Conservation (phyloP, 2,888 invertebrate genomes). For the Drosophila fungiperda region DNA sequence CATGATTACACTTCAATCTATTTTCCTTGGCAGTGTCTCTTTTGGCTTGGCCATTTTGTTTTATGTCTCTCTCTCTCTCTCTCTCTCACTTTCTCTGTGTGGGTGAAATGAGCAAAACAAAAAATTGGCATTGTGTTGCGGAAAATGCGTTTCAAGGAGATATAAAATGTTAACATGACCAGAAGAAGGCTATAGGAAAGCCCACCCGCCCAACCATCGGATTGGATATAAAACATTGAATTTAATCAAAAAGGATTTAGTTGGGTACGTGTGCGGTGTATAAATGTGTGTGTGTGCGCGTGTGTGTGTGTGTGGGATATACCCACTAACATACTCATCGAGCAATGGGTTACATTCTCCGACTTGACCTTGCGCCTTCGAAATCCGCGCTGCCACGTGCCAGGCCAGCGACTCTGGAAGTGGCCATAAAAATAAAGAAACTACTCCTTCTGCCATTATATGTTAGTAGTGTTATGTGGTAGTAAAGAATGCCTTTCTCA, state of each 20-base stretch:
- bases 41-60: conserved; percentile 70
- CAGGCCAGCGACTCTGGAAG: conserved; percentile 28
- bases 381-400: conserved; percentile 71
- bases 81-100: conserved; percentile 13
- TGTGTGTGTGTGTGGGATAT: conserved; percentile 17
- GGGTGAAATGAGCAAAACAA: conserved; percentile 44
- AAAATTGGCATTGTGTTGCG: conserved; percentile 59
- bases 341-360: conserved; percentile 62
- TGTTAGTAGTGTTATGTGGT: conserved; percentile 26
- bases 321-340: conserved; percentile 17
- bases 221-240: conserved; percentile 81
- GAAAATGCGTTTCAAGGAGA: conserved; percentile 81
- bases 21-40: conserved; percentile 61
- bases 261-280: conserved; percentile 15
- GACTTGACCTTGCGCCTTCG: conserved; percentile 69
- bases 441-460: conserved; percentile 19
- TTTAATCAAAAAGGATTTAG: conserved; percentile 81
- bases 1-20: conserved; percentile 81
- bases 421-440: conserved; percentile 48
- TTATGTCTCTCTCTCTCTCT: conserved; percentile 57
- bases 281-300: neutral
- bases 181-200: conserved; percentile 39
- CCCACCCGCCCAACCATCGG: conserved; percentile 40
- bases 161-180: conserved; percentile 80
- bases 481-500: conserved; percentile 25